Conservation (phyloP, 1,140 invertebrate species). For the Campoletis sonorensis region DNA sequence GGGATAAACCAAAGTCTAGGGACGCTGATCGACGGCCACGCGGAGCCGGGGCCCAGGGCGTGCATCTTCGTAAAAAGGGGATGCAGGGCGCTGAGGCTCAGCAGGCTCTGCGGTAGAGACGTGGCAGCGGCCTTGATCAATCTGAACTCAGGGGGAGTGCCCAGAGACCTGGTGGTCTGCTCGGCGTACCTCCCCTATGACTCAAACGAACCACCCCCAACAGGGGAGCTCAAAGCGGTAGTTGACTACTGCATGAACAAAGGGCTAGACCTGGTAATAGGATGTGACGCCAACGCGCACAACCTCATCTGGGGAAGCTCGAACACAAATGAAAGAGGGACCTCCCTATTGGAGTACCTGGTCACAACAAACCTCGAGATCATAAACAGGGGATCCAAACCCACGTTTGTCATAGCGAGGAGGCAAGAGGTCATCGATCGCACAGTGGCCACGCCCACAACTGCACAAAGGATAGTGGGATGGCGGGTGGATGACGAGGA, state of each 20-base stretch:
- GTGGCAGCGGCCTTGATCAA: neutral
- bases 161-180: neutral
- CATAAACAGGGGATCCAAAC: conserved; percentile 10
- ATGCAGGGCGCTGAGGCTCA: conserved; percentile 5
- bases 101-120: conserved; percentile 14
- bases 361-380: neutral
- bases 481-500: neutral
- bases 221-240: conserved; percentile 23
- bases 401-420: conserved; percentile 1
- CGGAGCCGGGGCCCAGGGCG: neutral
- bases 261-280: neutral
- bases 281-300: conserved; percentile 20
- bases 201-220: conserved; percentile 26
- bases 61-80: conserved; percentile 2
- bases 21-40: neutral
- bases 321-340: neutral
- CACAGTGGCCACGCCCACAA: neutral
- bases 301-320: conserved; percentile 18
- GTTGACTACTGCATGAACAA: conserved; percentile 1
- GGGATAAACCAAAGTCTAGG: neutral
- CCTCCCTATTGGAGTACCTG: conserved; percentile 17
- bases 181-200: conserved; percentile 38
- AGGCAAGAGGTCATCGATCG: conserved; percentile 23
- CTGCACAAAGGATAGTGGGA: neutral
- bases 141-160: neutral